Conservation (phyloP, 2,797 vertebrate species). For the Cyprinodon diabolis region DNA sequence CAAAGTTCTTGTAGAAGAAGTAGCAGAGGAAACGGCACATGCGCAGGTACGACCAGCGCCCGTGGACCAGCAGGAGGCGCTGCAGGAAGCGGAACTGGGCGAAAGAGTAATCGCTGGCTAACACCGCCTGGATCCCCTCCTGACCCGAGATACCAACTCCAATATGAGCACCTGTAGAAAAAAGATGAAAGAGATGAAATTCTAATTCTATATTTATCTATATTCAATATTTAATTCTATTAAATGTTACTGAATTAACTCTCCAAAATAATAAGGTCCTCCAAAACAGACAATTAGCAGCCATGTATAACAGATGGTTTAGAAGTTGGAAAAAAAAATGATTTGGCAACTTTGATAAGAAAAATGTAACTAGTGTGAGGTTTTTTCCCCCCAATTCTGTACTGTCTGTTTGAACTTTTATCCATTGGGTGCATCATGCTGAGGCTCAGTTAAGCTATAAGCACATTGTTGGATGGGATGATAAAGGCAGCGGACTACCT, state of each 20-base stretch:
- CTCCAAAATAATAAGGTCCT: neutral
- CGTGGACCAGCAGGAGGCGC: conserved; percentile 93
- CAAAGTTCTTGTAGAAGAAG: conserved; percentile 99
- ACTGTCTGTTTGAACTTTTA: neutral
- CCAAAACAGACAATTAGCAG: too few species aligned
- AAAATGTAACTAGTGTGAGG: neutral
- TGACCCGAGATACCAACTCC: conserved; percentile 96
- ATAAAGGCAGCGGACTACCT: neutral
- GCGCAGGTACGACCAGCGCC: conserved; percentile 96
- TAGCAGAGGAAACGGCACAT: conserved; percentile 99
- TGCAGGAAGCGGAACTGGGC: conserved; percentile 96
- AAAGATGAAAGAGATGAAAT: neutral
- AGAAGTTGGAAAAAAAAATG: too few species aligned
- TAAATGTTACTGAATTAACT: neutral
- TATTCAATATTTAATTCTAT: too few species aligned
- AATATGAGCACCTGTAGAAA: conserved; percentile 87
- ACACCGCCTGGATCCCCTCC: conserved; percentile 94
- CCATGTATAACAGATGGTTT: too few species aligned
- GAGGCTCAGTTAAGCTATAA: neutral
- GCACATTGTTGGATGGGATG: neutral
- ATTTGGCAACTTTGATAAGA: too few species aligned
- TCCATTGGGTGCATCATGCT: neutral
- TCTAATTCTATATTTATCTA: neutral
- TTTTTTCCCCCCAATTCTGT: neutral
- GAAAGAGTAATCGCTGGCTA: conserved; percentile 94